Conservation (phyloP, 2,888 invertebrate genomes). For the Agrotis puta region DNA sequence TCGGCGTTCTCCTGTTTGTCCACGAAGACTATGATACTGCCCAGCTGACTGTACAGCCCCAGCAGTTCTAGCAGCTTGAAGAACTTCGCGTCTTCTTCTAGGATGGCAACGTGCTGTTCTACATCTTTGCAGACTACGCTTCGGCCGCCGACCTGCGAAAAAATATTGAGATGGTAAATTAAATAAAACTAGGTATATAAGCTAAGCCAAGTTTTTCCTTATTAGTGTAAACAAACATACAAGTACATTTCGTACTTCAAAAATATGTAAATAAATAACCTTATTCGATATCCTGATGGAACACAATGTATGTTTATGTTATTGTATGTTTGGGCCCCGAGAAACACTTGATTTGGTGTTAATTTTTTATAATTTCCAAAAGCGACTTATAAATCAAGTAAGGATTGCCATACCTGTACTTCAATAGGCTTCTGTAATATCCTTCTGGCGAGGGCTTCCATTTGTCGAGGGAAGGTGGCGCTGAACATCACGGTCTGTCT, state of each 20-base stretch:
- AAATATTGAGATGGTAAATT: too few species aligned
- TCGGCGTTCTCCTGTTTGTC: conserved; percentile 99
- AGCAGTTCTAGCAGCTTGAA: conserved; percentile 99
- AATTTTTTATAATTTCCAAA: too few species aligned
- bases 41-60: conserved; percentile 97
- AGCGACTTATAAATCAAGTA: too few species aligned
- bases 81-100: conserved; percentile 99
- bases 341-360: too few species aligned
- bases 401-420: conserved; percentile 95
- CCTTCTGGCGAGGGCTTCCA: conserved; percentile 99
- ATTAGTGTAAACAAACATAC: too few species aligned
- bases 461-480: conserved; percentile 99
- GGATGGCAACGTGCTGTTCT: conserved; percentile 97
- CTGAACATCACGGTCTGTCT: conserved; percentile 99
- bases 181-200: too few species aligned
- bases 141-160: conserved; percentile 95
- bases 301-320: too few species aligned
- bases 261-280: too few species aligned
- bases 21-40: conserved; percentile 98
- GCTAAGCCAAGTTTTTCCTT: too few species aligned
- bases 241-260: too few species aligned
- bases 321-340: too few species aligned
- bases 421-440: conserved; percentile 98
- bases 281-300: too few species aligned
- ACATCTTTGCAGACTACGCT: conserved; percentile 99